phyloP scores from a whole-genome alignment of 1,140 invertebrate species.

The Sycophila sp. region DNA sequence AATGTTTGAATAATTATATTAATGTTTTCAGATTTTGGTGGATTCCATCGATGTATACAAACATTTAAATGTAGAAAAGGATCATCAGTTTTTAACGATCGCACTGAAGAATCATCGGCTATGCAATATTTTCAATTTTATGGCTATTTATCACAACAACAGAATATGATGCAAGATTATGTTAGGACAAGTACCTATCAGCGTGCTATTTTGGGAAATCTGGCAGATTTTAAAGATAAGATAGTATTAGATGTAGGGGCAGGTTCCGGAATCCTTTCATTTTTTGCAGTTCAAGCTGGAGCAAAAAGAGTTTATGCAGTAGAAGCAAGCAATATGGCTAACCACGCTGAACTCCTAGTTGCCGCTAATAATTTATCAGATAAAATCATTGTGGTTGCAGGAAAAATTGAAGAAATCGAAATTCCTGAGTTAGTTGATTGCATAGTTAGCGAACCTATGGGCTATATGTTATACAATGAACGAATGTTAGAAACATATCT shows the following conservation, averaged over 20 bases:
- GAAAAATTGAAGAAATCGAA: slow-evolving; percentile 98
- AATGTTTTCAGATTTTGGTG: slow-evolving; percentile 73
- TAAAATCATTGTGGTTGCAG: slow-evolving; percentile 91
- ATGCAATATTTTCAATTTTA: slow-evolving; percentile 99
- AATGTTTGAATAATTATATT: not conserved
- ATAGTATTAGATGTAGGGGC: slow-evolving; percentile 97
- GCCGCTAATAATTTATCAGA: slow-evolving; percentile 88
- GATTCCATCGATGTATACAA: slow-evolving; percentile 80
- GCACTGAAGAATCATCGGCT: slow-evolving; percentile 97
- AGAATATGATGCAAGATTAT: slow-evolving; percentile 99
- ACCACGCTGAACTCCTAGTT: slow-evolving; percentile 93
- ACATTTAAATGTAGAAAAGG: slow-evolving; percentile 83
- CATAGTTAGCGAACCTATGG: slow-evolving; percentile 99
- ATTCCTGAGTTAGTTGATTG: slow-evolving; percentile 95
- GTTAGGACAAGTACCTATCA: slow-evolving; percentile 98
- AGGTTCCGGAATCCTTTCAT: slow-evolving; percentile 96
- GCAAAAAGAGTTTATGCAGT: slow-evolving; percentile 97
- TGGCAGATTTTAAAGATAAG: slow-evolving; percentile 92
- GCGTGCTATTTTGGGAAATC: slow-evolving; percentile 93
- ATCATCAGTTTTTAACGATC: slow-evolving; percentile 90
- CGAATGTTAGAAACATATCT: slow-evolving; percentile 99
- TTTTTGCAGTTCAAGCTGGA: slow-evolving; percentile 98
- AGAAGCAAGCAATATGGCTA: slow-evolving; percentile 98
- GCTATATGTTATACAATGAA: slow-evolving; percentile 99
- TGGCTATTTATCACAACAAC: slow-evolving; percentile 98